Conservation (phyloP, 2,888 invertebrate species). For the Drosophila mercatorum region DNA sequence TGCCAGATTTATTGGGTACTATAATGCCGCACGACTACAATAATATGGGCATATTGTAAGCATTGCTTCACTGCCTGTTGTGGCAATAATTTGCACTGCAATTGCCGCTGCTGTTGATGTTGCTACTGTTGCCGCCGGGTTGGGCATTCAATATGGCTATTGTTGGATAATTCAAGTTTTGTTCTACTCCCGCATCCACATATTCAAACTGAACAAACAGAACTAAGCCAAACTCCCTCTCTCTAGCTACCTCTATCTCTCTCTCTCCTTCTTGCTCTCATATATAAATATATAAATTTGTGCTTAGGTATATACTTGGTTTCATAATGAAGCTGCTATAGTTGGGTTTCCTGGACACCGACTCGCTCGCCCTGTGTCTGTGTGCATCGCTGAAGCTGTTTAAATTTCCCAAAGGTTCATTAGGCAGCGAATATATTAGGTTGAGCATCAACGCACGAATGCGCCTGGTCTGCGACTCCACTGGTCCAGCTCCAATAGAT, state of each 20-base stretch:
- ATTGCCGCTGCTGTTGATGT: slow-evolving; percentile 21
- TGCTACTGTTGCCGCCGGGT: neutral
- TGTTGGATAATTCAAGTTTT: slow-evolving; percentile 32
- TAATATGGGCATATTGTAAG: slow-evolving; percentile 53
- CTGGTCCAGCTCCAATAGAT: neutral
- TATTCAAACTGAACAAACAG: neutral
- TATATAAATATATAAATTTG: too few relatives aligned
- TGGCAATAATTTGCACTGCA: slow-evolving; percentile 9
- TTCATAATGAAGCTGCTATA: neutral
- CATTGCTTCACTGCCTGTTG: slow-evolving; percentile 15
- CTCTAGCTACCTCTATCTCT: too few relatives aligned
- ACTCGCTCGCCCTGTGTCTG: neutral
- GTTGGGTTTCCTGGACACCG: neutral
- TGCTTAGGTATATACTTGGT: too few relatives aligned
- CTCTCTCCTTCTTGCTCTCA: neutral
- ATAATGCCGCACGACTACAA: slow-evolving; percentile 66
- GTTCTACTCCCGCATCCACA: slow-evolving; percentile 4
- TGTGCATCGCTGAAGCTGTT: slow-evolving; percentile 27
- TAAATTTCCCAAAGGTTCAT: slow-evolving; percentile 46
- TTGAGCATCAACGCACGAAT: slow-evolving; percentile 35
- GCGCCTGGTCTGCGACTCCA: slow-evolving; percentile 4
- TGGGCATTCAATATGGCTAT: slow-evolving; percentile 2
- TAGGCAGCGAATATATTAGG: slow-evolving; percentile 44
- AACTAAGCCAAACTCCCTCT: neutral
- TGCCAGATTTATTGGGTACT: slow-evolving; percentile 76